Base-by-base conservation (phyloP, 53 echinoderm and acorn worm genomes). In the Paracentrotus lividus region DNA sequence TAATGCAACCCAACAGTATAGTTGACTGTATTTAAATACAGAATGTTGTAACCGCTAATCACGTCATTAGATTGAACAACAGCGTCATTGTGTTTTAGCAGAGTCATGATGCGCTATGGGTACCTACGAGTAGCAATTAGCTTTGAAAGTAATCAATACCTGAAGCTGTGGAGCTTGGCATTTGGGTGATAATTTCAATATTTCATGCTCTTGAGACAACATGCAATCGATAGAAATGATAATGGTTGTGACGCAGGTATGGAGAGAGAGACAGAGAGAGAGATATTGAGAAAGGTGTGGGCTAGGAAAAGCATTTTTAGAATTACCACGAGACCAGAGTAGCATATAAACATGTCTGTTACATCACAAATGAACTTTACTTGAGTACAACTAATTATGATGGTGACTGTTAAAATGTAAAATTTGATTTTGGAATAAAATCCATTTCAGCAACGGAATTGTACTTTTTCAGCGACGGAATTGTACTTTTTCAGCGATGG, bases 71-170 rank as follows among this genome's bases (percentile, higher is more conserved):
- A 81, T 47, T 18, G 1, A 36, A 20, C 72, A 38, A 72, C 38
- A 38, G 27, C 72, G 72, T 72, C 72, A 72, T 72, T 72, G 72
- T 72, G 14, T 72, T 18, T 72, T 40, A 72, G 72, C 72, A 40
- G 36, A 72, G 72, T 72, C 72, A 72, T 72, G 67, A 31, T 1
- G 72, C 38, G 40, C 33, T 34, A 16, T 12, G 72, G 38, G 38
- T 31, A 23, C 29, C 10, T 10, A 14, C 9, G 12, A 81, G 81
- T 26, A 47, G 81, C 81, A 81, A 81, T 81, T 81, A 81, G 81
- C 47, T 44, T 49, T 49, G 7, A 38, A n/a, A n/a, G 44, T 47
- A 81, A 81, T 81, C 81, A 81, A 81, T 81, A 81, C 81, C n/a
- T 81, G 12, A 26, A 81, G 44, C 24, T 47, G 81, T 5, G n/a